Evolutionary conservation across 1,140 invertebrate species (phyloP).

Genomic region (Philaenus spumarius): DNA sequence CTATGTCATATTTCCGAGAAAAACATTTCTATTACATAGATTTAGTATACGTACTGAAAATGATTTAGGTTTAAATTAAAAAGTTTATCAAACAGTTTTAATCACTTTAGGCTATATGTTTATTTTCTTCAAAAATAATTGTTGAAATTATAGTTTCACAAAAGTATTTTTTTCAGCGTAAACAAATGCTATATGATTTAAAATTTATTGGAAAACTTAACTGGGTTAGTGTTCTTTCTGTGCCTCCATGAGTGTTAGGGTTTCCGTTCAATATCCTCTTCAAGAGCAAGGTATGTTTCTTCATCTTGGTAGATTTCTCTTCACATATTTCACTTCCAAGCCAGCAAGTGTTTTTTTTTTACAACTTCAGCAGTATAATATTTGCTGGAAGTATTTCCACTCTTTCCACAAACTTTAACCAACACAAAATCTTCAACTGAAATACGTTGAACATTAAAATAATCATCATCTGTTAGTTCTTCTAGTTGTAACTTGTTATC

Average conservation of each 20-base stretch:
- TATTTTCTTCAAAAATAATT: too few species aligned
- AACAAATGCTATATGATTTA: too few species aligned
- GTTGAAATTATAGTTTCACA: too few species aligned
- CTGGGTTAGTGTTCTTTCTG: not conserved
- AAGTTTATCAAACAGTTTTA: too few species aligned
- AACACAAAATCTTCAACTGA: not conserved
- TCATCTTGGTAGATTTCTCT: conserved; percentile 2
- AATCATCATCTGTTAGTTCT: conserved; percentile 1
- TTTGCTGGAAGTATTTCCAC: not conserved
- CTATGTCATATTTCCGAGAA: too few species aligned
- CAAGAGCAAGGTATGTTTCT: not conserved
- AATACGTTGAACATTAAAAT: not conserved
- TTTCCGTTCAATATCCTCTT: conserved; percentile 1
- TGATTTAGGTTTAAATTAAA: too few species aligned
- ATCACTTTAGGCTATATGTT: too few species aligned
- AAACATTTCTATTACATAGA: too few species aligned
- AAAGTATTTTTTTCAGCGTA: too few species aligned
- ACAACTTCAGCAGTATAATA: conserved; percentile 2
- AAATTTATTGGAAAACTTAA: not conserved
- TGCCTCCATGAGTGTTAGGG: not conserved
- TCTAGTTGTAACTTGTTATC: not conserved
- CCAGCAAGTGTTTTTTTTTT: not conserved
- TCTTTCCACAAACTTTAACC: conserved; percentile 3
- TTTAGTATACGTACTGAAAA: too few species aligned
- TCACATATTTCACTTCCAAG: conserved; percentile 4